A percentile compares a stretch with the other conserved stretches of the same genome.
phyloP scores from a whole-genome alignment of 1,140 invertebrate species.

The Plectrocnemia conspersa region DNA sequence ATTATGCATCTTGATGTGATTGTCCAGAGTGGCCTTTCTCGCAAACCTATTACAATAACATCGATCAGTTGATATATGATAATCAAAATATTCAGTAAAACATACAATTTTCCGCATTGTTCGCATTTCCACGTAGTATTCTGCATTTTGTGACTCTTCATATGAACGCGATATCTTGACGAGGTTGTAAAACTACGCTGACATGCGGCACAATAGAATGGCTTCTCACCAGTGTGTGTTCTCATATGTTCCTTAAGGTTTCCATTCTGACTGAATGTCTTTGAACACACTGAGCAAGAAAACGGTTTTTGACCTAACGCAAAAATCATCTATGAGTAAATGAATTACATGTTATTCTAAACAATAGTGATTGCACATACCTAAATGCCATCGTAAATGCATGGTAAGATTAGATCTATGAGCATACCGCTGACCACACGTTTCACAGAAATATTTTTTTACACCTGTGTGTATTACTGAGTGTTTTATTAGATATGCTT shows the following conservation, averaged over 20 bases:
- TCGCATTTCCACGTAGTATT: conserved; percentile 59
- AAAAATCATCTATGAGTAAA: conserved; percentile 56
- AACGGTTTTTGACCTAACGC: conserved; percentile 52
- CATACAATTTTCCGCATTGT: conserved; percentile 49
- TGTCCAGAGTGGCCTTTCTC: conserved; percentile 62
- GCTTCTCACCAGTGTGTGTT: conserved; percentile 65
- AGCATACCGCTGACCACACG: conserved; percentile 71
- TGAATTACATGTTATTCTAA: conserved; percentile 51
- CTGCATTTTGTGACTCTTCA: conserved; percentile 62
- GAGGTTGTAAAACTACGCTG: conserved; percentile 49
- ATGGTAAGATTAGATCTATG: conserved; percentile 68
- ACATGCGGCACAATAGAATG: conserved; percentile 56
- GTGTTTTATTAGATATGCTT: conserved; percentile 66
- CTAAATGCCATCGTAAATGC: conserved; percentile 57
- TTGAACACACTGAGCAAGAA: conserved; percentile 58
- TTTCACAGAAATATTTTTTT: conserved; percentile 67
- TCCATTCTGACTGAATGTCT: conserved; percentile 64
- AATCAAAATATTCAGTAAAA: no score
- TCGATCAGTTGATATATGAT: no score
- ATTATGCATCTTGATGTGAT: conserved; percentile 59
- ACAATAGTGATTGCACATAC: conserved; percentile 38
- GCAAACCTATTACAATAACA: conserved; percentile 54
- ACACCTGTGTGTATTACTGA: conserved; percentile 63
- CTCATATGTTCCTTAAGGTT: conserved; percentile 55
- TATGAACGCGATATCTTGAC: conserved; percentile 41